A percentile compares a stretch with the other conserved stretches of the same genome.
These are phyloP conservation scores for Lepidurus apus DNA, from an alignment of 1,140 invertebrate genomes.

Conservation along the genomic window DNA sequence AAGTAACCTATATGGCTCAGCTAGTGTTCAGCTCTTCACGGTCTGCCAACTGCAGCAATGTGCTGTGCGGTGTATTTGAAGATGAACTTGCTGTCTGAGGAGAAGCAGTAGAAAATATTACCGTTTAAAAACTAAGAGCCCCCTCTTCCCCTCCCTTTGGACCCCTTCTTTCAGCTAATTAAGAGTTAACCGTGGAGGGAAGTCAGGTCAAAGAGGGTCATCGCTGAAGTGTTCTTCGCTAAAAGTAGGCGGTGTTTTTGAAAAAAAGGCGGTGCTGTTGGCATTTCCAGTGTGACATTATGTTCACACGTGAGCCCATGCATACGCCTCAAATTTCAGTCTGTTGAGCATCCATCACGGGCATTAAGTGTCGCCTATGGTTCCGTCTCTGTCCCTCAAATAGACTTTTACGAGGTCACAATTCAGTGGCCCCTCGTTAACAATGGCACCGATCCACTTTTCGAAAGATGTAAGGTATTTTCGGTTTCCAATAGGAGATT, in stretches of 20 bases:
- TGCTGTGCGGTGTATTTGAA: not conserved
- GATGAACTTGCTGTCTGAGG: not conserved
- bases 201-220: slow-evolving; percentile 9
- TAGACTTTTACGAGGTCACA: slow-evolving; percentile 13
- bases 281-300: slow-evolving; percentile 18
- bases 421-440: slow-evolving; percentile 4
- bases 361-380: not conserved
- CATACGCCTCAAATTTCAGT: slow-evolving; percentile 18
- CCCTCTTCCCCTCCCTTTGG: not conserved
- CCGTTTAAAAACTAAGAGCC: not conserved
- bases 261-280: slow-evolving; percentile 1
- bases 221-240: not conserved
- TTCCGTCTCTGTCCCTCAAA: not conserved
- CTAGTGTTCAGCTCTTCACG: not conserved
- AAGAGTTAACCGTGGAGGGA: not conserved
- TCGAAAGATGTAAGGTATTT: not conserved
- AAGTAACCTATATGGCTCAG: not conserved
- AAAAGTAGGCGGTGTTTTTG: not conserved
- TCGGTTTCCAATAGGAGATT: not conserved
- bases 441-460: slow-evolving; percentile 3
- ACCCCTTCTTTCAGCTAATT: not conserved
- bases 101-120: not conserved
- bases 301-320: slow-evolving; percentile 17
- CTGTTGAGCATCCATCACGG: not conserved
- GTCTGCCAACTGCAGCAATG: not conserved